Evolutionary conservation across 2,113 vertebrate genomes (phyloP).

Genomic region (Coturnix japonica): DNA sequence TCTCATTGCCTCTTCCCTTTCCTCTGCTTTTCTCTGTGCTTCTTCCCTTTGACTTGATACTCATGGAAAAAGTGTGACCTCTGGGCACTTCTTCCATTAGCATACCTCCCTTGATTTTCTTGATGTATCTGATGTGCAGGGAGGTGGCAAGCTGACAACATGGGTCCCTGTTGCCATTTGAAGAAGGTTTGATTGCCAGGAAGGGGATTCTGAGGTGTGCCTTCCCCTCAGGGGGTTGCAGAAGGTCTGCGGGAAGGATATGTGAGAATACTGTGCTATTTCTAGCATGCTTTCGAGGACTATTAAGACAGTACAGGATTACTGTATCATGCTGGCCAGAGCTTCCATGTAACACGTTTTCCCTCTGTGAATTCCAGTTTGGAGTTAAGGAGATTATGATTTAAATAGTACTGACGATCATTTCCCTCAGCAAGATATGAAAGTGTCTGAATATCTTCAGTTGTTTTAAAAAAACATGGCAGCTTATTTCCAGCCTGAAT

Average conservation of each 20-base stretch:
- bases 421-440: background rate
- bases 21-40: background rate
- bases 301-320: background rate
- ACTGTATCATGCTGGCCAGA: background rate
- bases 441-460: background rate
- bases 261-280: background rate
- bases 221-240: background rate
- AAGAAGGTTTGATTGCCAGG: background rate
- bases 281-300: background rate
- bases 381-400: background rate
- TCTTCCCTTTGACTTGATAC: slow-evolving; percentile 5
- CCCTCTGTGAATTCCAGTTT: background rate
- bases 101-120: background rate
- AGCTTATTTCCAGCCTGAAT: background rate
- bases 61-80: background rate
- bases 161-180: background rate
- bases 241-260: background rate
- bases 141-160: background rate
- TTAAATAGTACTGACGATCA: background rate
- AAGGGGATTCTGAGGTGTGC: slow-evolving; percentile 5
- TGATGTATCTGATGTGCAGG: background rate
- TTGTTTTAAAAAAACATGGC: background rate
- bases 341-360: background rate
- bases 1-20: background rate
- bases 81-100: background rate